A percentile compares a stretch with the other conserved stretches of the same genome.
Conservation (phyloP, 2,888 invertebrate genomes). For the Sialis lutaria region DNA sequence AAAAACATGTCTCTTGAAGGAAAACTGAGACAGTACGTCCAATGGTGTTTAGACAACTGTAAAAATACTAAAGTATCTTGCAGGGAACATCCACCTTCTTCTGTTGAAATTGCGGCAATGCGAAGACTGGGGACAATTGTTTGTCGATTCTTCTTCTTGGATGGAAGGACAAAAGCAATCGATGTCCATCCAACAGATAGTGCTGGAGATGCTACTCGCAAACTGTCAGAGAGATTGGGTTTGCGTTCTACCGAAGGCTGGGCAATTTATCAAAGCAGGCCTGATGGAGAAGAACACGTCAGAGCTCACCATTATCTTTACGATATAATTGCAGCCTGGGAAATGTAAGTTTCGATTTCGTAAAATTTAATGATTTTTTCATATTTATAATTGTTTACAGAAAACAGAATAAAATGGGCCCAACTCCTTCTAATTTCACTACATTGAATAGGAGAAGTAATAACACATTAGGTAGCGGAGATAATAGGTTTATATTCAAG, state of each 20-base stretch:
- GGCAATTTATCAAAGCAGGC: constrained; percentile 84
- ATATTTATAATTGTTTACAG: constrained; percentile 19
- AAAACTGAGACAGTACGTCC: constrained; percentile 66
- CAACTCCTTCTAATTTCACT: constrained; percentile 30
- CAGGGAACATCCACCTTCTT: constrained; percentile 71
- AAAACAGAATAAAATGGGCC: constrained; percentile 36
- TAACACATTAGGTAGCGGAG: constrained; percentile 61
- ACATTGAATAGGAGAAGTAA: constrained; percentile 36
- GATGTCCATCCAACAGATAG: constrained; percentile 92
- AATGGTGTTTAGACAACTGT: constrained; percentile 88
- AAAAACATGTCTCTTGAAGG: constrained; percentile 51
- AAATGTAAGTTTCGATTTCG: constrained; percentile 42
- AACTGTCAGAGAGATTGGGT: constrained; percentile 76
- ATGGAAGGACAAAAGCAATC: constrained; percentile 87
- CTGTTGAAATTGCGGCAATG: constrained; percentile 90
- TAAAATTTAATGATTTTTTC: constrained; percentile 5
- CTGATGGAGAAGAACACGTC: constrained; percentile 78
- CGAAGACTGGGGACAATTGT: constrained; percentile 79
- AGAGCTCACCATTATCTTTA: constrained; percentile 82
- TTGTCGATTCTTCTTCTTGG: constrained; percentile 86
- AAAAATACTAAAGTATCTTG: constrained; percentile 70
- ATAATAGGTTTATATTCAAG: constrained; percentile 85
- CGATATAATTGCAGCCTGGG: constrained; percentile 90
- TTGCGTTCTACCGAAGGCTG: constrained; percentile 76
- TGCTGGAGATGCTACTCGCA: constrained; percentile 74